Percentiles rank a stretch among this genome's conserved stretches.
Evolutionary conservation across 2,797 vertebrate genomes (phyloP).

Genomic region (Hippopotamyrus pictus): DNA sequence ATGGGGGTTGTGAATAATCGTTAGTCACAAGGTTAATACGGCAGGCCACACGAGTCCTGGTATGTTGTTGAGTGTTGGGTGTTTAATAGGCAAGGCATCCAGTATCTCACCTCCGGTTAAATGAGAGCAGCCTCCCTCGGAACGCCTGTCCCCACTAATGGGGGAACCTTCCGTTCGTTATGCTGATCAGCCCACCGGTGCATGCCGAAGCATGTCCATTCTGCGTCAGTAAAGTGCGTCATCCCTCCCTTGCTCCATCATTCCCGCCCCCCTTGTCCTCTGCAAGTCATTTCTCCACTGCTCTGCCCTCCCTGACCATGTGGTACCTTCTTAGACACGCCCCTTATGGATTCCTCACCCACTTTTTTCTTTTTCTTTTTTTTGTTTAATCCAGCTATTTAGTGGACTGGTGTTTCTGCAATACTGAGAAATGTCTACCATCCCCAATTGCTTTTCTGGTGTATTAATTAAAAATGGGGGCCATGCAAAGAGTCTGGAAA

Average conservation of each 20-base stretch:
- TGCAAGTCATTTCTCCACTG: not conserved
- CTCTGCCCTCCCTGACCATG: not conserved
- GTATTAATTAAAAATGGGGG: not conserved
- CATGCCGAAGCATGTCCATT: not conserved
- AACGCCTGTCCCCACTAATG: constrained; percentile 40
- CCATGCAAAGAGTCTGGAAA: not conserved
- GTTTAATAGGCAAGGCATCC: not conserved
- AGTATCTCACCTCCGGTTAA: constrained; percentile 30
- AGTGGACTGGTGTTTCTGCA: not conserved
- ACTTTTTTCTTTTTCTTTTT: not conserved
- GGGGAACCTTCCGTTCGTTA: constrained; percentile 52
- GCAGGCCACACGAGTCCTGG: not conserved
- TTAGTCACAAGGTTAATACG: not conserved
- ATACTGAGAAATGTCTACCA: not conserved
- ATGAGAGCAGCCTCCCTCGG: constrained; percentile 38
- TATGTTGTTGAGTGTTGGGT: not conserved
- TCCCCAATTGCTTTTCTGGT: not conserved
- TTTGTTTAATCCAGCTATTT: not conserved
- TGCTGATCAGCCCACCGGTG: constrained; percentile 45
- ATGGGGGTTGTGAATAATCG: not conserved
- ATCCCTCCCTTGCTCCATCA: not conserved
- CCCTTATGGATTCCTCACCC: not conserved
- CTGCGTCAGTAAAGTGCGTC: not conserved
- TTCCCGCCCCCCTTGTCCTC: not conserved
- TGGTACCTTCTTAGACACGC: not conserved